Base-by-base conservation (phyloP, 2,797 vertebrate species). In the Sparidentex hasta region DNA sequence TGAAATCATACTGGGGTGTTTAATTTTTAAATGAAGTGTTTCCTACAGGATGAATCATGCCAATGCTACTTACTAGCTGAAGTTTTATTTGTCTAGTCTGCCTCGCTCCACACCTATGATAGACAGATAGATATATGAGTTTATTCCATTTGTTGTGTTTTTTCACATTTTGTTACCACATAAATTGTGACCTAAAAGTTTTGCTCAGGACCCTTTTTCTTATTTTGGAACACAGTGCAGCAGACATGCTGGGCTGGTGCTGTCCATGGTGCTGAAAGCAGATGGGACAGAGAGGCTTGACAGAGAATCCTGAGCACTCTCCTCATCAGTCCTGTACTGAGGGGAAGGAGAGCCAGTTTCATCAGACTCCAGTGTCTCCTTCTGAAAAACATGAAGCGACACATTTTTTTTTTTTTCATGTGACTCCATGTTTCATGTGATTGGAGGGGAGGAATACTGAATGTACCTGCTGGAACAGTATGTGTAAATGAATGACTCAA, bases 221-320 rank as follows among this genome's bases (percentile, higher is more conserved):
- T 33, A 13, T 48, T 47, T 70, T 23, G 27, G 56, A 41, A 9
- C 46, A 41, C 12, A 58, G 62, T 27, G 47, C 27, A 16, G 44
- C 61, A 62, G 33, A 67, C 58, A 14, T 43, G 11, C 63, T 29
- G 21, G 9, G 58, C 6, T 29, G 54, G 20, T 9, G 6, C 56
- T 46, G 50, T 63, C 44, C 25, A 1, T 25, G 56, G 63, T 67
- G 56, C 68, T 63, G 73, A 63, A 59, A 58, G 33, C 25, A 18
- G 29, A 58, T 11, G 1, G 12, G 44, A 25, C 52, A 27, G 3
- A 48, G 2, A 38, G 12, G 63, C 17, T 51, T 17, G 12, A 46
- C 29, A 27, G 44, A 25, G 29, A 71, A 52, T 50, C 27, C 17
- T 0, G 7, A 13, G 21, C 14, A 54, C 20, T 57, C 27, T 16